Conservation (phyloP, 2,113 vertebrate genomes). For the Indri indri region DNA sequence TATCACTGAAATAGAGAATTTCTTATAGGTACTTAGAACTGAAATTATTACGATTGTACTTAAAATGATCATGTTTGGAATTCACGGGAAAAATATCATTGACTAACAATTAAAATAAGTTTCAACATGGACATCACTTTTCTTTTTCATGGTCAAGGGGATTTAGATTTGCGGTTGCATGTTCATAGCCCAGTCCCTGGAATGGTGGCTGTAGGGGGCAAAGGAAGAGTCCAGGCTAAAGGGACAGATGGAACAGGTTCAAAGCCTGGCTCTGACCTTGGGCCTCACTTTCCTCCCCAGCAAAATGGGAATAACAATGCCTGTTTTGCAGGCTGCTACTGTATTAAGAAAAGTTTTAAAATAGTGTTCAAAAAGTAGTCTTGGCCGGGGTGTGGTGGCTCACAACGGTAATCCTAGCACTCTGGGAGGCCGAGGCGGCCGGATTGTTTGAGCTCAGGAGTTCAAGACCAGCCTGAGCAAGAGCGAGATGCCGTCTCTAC, state of each 20-base stretch:
- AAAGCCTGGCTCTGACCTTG: not conserved
- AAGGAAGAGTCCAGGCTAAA: not conserved
- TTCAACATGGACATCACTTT: not conserved
- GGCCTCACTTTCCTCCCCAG: not conserved
- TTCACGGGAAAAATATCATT: not conserved
- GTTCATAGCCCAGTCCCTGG: not conserved
- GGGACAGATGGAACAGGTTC: not conserved
- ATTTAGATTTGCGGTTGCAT: not conserved
- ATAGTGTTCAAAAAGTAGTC: too few species aligned
- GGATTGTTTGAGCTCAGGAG: too few species aligned
- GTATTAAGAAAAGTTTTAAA: not conserved
- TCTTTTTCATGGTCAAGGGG: not conserved
- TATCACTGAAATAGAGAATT: not conserved
- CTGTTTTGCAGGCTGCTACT: not conserved
- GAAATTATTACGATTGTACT: not conserved
- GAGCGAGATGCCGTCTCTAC: too few species aligned
- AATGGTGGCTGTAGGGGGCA: not conserved
- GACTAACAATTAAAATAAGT: not conserved
- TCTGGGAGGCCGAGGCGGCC: too few species aligned
- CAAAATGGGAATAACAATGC: not conserved
- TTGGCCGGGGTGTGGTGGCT: too few species aligned
- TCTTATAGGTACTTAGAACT: constrained; percentile 10
- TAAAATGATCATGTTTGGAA: not conserved
- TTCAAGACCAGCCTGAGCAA: too few species aligned
- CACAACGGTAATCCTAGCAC: too few species aligned